Percentiles rank a stretch among this genome's conserved stretches.
Evolutionary conservation across 2,113 vertebrate genomes (phyloP).

Genomic region (Platichthys stellatus): DNA sequence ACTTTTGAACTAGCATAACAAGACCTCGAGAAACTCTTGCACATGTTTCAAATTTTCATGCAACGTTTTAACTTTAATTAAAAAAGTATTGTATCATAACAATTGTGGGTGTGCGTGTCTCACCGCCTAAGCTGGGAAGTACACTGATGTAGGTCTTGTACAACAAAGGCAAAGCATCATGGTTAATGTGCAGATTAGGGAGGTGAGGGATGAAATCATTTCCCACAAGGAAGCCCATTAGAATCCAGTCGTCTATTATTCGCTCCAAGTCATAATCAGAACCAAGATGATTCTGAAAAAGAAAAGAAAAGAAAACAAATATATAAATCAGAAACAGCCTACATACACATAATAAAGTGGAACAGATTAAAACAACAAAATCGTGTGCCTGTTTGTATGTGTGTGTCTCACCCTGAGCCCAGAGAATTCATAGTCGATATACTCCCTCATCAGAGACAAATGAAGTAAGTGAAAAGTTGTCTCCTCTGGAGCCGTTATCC

Average conservation of each 20-base stretch:
- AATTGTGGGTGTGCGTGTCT: slow-evolving; percentile 51
- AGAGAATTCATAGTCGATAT: slow-evolving; percentile 98
- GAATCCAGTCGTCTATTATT: slow-evolving; percentile 99
- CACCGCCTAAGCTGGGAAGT: slow-evolving; percentile 92
- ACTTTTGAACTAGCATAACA: too few species aligned
- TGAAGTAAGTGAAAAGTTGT: slow-evolving; percentile 98
- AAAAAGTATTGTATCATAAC: neutral
- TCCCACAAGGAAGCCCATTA: slow-evolving; percentile 99
- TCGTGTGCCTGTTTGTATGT: neutral
- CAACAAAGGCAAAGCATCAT: slow-evolving; percentile 95
- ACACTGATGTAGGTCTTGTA: slow-evolving; percentile 95
- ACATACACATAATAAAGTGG: too few species aligned
- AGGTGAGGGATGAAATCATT: slow-evolving; percentile 99
- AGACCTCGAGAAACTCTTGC: neutral
- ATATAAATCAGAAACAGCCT: neutral
- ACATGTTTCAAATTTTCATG: neutral
- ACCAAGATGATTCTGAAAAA: slow-evolving; percentile 86
- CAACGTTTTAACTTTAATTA: neutral
- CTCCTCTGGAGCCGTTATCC: slow-evolving; percentile 96
- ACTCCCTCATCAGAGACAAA: slow-evolving; percentile 98
- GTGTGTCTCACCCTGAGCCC: slow-evolving; percentile 87
- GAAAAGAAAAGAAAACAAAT: neutral
- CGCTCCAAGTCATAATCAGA: slow-evolving; percentile 94
- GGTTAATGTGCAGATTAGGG: slow-evolving; percentile 98
- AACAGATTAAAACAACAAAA: neutral